phyloP scores from a whole-genome alignment of 2,888 invertebrate species.

The Sarcophaga caerulescens region DNA sequence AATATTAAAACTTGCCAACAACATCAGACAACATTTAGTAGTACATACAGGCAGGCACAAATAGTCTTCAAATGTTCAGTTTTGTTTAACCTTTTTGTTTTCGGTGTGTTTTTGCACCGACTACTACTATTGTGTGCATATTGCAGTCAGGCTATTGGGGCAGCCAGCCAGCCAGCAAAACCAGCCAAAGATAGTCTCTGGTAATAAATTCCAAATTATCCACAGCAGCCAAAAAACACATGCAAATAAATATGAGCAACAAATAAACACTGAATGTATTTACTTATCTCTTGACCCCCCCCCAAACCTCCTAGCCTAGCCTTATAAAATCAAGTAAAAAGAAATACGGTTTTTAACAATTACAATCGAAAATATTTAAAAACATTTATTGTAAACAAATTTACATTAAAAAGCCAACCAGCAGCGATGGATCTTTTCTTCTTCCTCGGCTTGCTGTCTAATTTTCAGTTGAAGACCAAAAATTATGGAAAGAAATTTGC shows the following conservation, averaged over 20 bases:
- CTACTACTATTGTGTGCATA: slow-evolving; percentile 11
- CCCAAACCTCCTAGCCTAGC: neutral
- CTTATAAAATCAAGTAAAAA: slow-evolving; percentile 26
- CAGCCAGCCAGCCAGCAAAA: slow-evolving; percentile 26
- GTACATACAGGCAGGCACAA: slow-evolving; percentile 9
- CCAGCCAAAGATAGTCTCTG: slow-evolving; percentile 52
- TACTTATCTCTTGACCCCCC: no score
- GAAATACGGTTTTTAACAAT: slow-evolving; percentile 53
- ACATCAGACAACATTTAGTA: neutral
- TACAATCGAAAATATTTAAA: slow-evolving; percentile 66
- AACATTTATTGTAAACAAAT: slow-evolving; percentile 66
- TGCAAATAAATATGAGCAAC: slow-evolving; percentile 53
- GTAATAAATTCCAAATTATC: slow-evolving; percentile 68
- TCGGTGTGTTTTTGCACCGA: slow-evolving; percentile 61
- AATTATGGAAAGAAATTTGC: slow-evolving; percentile 33
- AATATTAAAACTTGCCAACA: neutral
- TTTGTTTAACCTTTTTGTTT: neutral
- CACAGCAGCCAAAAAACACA: slow-evolving; percentile 56
- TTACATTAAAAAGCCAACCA: slow-evolving; percentile 47
- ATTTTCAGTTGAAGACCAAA: slow-evolving; percentile 42
- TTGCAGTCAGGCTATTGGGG: neutral
- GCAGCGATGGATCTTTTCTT: slow-evolving; percentile 17
- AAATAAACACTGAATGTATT: neutral
- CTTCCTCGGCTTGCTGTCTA: neutral
- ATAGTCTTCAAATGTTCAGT: slow-evolving; percentile 41